Evolutionary conservation across 2,888 invertebrate species (phyloP).

Genomic region (Osedax fenrisi): DNA sequence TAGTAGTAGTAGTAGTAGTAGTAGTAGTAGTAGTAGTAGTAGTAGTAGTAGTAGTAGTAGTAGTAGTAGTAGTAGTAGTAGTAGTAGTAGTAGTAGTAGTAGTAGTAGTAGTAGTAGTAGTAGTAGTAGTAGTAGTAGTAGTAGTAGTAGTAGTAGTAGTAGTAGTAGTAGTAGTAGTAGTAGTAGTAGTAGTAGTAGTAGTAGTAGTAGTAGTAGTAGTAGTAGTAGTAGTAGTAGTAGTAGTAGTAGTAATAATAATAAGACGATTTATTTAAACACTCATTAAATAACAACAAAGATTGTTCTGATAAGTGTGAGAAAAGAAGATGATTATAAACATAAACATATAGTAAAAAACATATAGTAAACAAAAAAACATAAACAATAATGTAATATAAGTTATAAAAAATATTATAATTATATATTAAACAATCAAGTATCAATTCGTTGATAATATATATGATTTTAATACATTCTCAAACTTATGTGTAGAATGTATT

Average conservation of each 20-base stretch:
- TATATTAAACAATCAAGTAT: too few relatives aligned
- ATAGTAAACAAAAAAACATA: too few relatives aligned
- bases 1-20: slow-evolving; percentile 2
- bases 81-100: background rate
- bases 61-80: slow-evolving; percentile 13
- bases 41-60: slow-evolving; percentile 4
- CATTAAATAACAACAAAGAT: too few relatives aligned
- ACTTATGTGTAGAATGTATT: too few relatives aligned
- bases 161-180: background rate
- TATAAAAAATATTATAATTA: too few relatives aligned
- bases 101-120: background rate
- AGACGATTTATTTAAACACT: too few relatives aligned
- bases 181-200: background rate
- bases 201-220: slow-evolving; percentile 9
- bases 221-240: slow-evolving; percentile 1
- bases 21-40: background rate
- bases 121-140: background rate
- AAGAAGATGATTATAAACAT: too few relatives aligned
- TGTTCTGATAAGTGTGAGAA: too few relatives aligned
- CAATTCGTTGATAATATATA: too few relatives aligned
- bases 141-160: background rate
- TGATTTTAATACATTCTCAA: too few relatives aligned
- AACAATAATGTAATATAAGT: too few relatives aligned
- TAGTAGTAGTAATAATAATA: slow-evolving; percentile 11
- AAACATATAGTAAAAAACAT: too few relatives aligned